Conservation (phyloP, 2,888 invertebrate species). For the Drosophila paranaensis region DNA sequence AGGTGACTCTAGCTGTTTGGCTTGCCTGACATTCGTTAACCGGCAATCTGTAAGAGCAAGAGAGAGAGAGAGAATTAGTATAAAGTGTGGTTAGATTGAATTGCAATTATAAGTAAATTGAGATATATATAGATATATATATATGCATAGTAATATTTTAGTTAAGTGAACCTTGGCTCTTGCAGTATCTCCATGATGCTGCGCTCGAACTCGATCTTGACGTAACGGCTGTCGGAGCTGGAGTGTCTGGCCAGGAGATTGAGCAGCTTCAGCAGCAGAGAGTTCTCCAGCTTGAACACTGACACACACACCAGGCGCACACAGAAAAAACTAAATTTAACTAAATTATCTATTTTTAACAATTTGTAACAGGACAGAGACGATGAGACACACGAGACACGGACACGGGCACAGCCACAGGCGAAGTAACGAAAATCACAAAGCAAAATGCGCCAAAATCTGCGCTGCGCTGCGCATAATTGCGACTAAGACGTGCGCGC, state of each 20-base stretch:
- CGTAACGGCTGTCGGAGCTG: slow-evolving; percentile 63
- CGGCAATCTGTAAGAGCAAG: slow-evolving; percentile 89
- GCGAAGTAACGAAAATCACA: slow-evolving; percentile 61
- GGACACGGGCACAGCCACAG: neutral
- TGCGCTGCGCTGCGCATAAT: slow-evolving; percentile 54
- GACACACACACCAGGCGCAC: slow-evolving; percentile 20
- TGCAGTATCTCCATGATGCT: slow-evolving; percentile 84
- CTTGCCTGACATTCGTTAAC: slow-evolving; percentile 91
- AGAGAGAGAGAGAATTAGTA: slow-evolving; percentile 15
- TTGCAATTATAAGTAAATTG: neutral
- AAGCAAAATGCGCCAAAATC: slow-evolving; percentile 73
- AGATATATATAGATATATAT: neutral
- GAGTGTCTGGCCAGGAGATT: slow-evolving; percentile 70
- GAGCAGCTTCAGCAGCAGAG: slow-evolving; percentile 72
- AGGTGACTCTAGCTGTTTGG: slow-evolving; percentile 95
- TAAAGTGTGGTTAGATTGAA: slow-evolving; percentile 47
- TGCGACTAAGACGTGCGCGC: slow-evolving; percentile 7
- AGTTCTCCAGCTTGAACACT: slow-evolving; percentile 75
- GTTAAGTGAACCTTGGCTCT: slow-evolving; percentile 62
- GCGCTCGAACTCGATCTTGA: slow-evolving; percentile 83
- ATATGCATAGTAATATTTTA: neutral
- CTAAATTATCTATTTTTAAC: neutral
- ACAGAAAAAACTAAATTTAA: slow-evolving; percentile 7
- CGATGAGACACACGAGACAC: slow-evolving; percentile 1
- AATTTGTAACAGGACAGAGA: neutral